Conservation (phyloP, 1,140 invertebrate species). For the Bombus confusus region DNA sequence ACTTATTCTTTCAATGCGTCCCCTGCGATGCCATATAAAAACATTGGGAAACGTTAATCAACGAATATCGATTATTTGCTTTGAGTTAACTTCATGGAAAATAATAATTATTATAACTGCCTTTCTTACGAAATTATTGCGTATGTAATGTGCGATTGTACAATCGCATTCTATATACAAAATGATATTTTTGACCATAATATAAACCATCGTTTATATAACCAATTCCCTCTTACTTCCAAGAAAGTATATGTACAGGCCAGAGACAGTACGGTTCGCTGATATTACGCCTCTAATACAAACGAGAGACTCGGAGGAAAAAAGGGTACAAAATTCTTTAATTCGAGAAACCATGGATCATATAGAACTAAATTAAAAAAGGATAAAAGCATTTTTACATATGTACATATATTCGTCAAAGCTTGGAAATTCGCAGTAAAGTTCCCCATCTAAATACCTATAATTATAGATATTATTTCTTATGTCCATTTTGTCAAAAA, state of each 20-base stretch:
- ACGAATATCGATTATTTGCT: not conserved
- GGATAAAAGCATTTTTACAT: not conserved
- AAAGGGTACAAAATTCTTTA: not conserved
- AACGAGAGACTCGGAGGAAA: not conserved
- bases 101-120: not conserved
- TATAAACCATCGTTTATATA: too few relatives aligned
- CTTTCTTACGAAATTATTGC: not conserved
- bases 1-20: conserved; percentile 2
- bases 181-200: not conserved
- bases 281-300: not conserved
- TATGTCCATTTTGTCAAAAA: too few relatives aligned
- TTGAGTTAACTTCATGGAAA: not conserved
- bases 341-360: not conserved
- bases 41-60: not conserved
- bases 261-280: not conserved
- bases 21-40: not conserved
- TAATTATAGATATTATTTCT: too few relatives aligned
- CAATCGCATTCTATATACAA: not conserved
- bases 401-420: too few relatives aligned
- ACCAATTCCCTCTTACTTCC: not conserved
- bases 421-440: too few relatives aligned
- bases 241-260: conserved; percentile 1
- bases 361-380: not conserved
- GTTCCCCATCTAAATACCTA: too few relatives aligned
- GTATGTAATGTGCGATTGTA: too few relatives aligned